Conservation (phyloP, 2,113 vertebrate species). For the Channa argus region DNA sequence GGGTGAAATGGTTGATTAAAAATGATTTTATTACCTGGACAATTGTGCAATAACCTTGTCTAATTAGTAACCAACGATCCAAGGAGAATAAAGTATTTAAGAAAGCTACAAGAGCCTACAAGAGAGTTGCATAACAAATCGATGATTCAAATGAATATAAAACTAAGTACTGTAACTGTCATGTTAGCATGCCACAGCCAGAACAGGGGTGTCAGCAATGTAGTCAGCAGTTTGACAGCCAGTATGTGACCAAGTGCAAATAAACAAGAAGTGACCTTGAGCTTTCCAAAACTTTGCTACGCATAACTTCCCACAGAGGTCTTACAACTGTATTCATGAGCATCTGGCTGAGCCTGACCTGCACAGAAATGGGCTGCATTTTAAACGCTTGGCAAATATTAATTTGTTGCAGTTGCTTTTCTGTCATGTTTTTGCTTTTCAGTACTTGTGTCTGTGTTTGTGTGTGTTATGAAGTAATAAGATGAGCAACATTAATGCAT, state of each 20-base stretch:
- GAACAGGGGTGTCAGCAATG: constrained; percentile 37
- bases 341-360: constrained; percentile 77
- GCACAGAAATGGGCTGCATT: constrained; percentile 56
- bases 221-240: constrained; percentile 51
- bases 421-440: constrained; percentile 34
- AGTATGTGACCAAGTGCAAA: constrained; percentile 39
- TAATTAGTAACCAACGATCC: neutral
- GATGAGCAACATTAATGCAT: neutral
- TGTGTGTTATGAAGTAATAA: neutral
- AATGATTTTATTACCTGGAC: neutral
- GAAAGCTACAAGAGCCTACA: constrained; percentile 7
- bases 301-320: constrained; percentile 44
- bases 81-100: constrained; percentile 15
- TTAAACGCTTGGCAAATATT: constrained; percentile 54
- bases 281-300: constrained; percentile 68
- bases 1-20: neutral
- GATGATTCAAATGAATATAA: constrained; percentile 50
- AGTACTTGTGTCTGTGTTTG: neutral
- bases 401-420: constrained; percentile 31
- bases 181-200: constrained; percentile 26
- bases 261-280: constrained; percentile 78
- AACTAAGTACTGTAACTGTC: constrained; percentile 46
- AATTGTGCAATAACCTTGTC: constrained; percentile 6
- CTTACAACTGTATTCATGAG: constrained; percentile 82
- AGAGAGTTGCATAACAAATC: constrained; percentile 1